These are phyloP conservation scores for Octomys mimax DNA, from an alignment of 2,797 vertebrate genomes.

Conservation along the genomic window DNA sequence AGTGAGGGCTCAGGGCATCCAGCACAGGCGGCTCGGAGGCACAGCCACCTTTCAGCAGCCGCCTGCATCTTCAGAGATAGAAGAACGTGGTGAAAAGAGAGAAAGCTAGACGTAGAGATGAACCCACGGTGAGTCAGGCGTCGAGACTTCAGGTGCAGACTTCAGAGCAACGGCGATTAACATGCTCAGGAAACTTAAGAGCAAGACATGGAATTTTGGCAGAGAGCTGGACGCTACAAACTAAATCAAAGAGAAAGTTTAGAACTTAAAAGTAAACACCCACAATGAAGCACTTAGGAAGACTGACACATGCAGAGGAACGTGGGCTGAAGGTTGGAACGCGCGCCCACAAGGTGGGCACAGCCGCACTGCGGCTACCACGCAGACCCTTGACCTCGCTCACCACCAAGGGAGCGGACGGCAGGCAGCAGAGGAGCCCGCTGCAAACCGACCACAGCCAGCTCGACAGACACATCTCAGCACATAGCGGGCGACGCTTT, in stretches of 20 bases:
- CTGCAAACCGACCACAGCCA: neutral
- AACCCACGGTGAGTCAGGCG: neutral
- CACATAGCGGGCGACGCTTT: accelerated
- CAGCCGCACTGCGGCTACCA: neutral
- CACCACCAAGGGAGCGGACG: neutral
- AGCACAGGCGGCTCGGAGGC: accelerated
- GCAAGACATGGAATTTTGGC: neutral
- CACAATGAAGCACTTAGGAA: neutral
- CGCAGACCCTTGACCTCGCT: neutral
- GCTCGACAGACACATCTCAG: accelerated
- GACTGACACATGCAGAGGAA: neutral
- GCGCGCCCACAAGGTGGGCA: neutral
- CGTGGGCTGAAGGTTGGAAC: neutral
- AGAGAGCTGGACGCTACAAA: neutral
- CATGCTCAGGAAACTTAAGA: neutral
- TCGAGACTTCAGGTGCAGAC: neutral
- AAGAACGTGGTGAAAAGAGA: neutral
- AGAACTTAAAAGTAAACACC: neutral
- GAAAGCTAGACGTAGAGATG: neutral
- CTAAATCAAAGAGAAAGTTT: slow-evolving; percentile 19
- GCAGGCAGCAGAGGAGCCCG: neutral
- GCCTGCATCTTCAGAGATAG: neutral
- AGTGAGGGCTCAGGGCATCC: neutral
- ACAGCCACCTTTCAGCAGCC: too few relatives aligned
- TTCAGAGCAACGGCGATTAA: neutral